Conservation (phyloP, 2,888 invertebrate genomes). For the Phorcus lineatus region DNA sequence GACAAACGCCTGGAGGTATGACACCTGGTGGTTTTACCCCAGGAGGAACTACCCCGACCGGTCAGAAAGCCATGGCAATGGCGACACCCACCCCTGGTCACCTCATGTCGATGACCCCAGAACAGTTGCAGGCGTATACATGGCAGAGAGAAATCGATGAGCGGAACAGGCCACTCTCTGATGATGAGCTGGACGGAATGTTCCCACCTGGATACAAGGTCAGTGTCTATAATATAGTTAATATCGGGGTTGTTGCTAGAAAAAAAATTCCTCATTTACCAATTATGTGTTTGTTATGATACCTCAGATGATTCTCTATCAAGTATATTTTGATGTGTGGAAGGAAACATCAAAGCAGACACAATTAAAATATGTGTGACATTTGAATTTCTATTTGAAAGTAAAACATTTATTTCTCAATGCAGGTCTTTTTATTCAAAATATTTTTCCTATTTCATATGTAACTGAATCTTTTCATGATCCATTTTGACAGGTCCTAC, state of each 20-base stretch:
- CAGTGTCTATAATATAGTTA: slow-evolving; percentile 29
- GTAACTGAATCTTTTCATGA: not conserved
- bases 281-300: not conserved
- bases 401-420: too few relatives aligned
- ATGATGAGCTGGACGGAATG: slow-evolving; percentile 97
- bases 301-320: too few relatives aligned
- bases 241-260: not conserved
- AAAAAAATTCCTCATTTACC: not conserved
- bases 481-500: slow-evolving; percentile 78
- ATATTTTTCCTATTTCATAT: too few relatives aligned
- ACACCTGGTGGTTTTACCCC: slow-evolving; percentile 75
- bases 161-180: slow-evolving; percentile 94
- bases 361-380: too few relatives aligned
- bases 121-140: slow-evolving; percentile 97
- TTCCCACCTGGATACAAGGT: slow-evolving; percentile 99
- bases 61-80: slow-evolving; percentile 96
- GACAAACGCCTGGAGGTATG: slow-evolving; percentile 69
- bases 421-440: too few relatives aligned
- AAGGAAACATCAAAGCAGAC: too few relatives aligned
- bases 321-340: too few relatives aligned
- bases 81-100: slow-evolving; percentile 97
- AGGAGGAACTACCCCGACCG: slow-evolving; percentile 77
- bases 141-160: slow-evolving; percentile 99
- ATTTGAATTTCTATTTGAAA: too few relatives aligned
- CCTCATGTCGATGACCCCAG: slow-evolving; percentile 98